Evolutionary conservation across 92 coral and sea anemone species (phyloP).

Genomic region (Siderastrea radians): DNA sequence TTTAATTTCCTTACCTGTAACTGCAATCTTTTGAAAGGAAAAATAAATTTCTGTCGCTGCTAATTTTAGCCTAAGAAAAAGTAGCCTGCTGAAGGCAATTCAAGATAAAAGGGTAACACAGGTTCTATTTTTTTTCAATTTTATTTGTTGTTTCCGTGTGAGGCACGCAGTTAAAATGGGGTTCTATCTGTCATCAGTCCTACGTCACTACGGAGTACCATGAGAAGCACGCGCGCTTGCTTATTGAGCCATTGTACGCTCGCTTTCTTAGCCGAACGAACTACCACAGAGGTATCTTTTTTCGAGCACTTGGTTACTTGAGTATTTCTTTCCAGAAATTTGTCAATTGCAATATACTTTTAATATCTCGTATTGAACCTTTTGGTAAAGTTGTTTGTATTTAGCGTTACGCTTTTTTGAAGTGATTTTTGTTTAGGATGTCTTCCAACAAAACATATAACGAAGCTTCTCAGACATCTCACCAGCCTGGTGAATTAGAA

Average conservation of each 20-base stretch:
- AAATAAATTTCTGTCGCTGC: no score
- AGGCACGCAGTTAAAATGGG: no score
- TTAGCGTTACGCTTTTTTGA: neutral
- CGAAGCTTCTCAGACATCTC: neutral
- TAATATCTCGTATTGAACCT: neutral
- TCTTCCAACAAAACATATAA: neutral
- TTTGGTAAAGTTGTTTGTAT: neutral
- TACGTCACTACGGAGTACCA: neutral
- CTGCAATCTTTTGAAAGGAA: no score
- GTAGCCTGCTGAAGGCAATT: no score
- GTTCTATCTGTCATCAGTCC: slow-evolving; percentile 6
- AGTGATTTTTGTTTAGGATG: neutral
- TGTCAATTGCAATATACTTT: no score
- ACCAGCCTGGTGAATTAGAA: neutral
- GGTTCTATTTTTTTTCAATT: no score
- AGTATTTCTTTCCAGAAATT: neutral
- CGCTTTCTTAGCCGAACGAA: slow-evolving; percentile 1
- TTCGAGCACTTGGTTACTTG: neutral
- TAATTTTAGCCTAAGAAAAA: no score
- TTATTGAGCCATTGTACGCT: slow-evolving; percentile 5
- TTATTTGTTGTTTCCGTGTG: no score
- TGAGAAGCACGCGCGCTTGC: neutral
- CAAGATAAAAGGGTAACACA: no score
- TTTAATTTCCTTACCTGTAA: no score
- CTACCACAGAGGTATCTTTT: neutral